These are phyloP conservation scores for Minunthozetes semirufus DNA, from an alignment of 2,888 invertebrate genomes.

Conservation along the genomic window DNA sequence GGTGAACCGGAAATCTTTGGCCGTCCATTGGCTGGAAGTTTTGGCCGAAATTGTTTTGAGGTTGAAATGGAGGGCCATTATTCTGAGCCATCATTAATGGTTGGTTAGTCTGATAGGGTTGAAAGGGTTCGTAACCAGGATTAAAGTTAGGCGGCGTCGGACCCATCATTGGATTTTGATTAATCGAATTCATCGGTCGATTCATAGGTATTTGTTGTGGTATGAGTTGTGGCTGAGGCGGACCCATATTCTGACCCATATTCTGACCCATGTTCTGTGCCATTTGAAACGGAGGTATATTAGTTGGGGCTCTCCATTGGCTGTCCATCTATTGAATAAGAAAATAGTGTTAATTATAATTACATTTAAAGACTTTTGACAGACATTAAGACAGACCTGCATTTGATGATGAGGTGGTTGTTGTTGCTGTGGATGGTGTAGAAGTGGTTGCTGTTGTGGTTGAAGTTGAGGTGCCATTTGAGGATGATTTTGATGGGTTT, in stretches of 20 bases:
- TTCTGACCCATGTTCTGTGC: neutral
- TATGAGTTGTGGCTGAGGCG: neutral
- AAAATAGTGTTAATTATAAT: neutral
- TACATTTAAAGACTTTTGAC: neutral
- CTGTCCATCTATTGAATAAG: neutral
- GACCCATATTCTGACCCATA: neutral
- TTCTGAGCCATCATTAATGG: neutral
- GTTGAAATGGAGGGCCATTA: neutral
- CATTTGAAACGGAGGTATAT: neutral
- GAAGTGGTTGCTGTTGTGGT: neutral
- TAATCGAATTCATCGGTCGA: neutral
- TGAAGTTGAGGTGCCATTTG: neutral
- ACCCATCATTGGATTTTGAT: neutral
- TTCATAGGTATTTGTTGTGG: conserved; percentile 11
- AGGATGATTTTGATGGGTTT: no score
- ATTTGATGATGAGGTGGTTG: conserved; percentile 1
- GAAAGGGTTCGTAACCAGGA: neutral
- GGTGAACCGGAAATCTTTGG: conserved; percentile 4
- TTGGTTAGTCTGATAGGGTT: neutral
- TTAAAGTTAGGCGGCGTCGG: neutral
- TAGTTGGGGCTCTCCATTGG: neutral
- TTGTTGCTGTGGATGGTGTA: neutral
- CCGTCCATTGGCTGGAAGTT: neutral
- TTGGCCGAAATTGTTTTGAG: neutral
- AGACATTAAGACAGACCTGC: neutral